Percentiles rank a stretch among this genome's conserved stretches.
Evolutionary conservation across 2,797 vertebrate genomes (phyloP).

Genomic region (Alfaro cultratus): DNA sequence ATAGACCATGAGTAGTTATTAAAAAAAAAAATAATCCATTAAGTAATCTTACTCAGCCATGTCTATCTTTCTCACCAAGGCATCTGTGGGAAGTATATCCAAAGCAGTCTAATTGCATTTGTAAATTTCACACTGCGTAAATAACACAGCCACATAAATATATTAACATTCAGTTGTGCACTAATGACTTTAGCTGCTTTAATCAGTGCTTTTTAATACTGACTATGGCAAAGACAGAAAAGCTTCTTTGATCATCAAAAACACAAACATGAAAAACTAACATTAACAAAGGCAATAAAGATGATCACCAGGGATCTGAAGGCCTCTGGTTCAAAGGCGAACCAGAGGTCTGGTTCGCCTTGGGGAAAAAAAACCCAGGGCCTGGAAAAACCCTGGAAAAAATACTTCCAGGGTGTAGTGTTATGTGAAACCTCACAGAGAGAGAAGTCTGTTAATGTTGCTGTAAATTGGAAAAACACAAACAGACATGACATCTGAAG

Average conservation of each 20-base stretch:
- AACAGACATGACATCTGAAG: conserved; percentile 4
- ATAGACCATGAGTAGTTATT: background rate
- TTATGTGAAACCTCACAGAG: background rate
- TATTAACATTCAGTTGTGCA: background rate
- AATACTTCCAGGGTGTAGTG: background rate
- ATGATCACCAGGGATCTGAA: background rate
- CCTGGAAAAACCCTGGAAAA: too few relatives aligned
- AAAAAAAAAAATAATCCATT: background rate
- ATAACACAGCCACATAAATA: background rate
- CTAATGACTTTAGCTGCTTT: background rate
- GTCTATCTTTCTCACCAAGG: background rate
- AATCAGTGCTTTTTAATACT: background rate
- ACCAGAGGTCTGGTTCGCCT: too few relatives aligned
- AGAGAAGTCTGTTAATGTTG: conserved; percentile 1
- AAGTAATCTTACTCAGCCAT: background rate
- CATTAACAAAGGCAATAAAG: background rate
- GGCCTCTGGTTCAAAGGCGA: background rate
- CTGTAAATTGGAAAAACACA: conserved; percentile 5
- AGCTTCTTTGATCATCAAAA: background rate
- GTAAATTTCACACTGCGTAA: background rate
- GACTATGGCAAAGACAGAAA: background rate
- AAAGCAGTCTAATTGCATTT: background rate
- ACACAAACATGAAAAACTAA: background rate
- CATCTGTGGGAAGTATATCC: background rate
- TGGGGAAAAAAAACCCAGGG: too few relatives aligned